phyloP scores from a whole-genome alignment of 2,888 invertebrate species.

The Chrysomela aeneicollis region DNA sequence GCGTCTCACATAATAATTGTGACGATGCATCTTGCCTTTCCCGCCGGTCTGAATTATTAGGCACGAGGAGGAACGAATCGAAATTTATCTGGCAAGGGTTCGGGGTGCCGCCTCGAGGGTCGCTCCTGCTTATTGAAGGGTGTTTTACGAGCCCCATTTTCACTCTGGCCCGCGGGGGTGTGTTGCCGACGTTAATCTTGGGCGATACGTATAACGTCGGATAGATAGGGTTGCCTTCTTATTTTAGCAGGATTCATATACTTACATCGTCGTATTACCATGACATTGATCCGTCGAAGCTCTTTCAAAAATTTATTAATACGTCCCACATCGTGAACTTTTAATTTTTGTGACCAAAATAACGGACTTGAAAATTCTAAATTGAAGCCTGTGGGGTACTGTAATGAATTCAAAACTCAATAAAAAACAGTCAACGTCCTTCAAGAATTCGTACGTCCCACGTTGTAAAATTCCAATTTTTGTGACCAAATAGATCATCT shows the following conservation, averaged over 20 bases:
- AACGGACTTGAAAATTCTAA: too few relatives aligned
- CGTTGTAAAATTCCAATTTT: too few relatives aligned
- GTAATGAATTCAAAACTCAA: too few relatives aligned
- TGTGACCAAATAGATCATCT: too few relatives aligned
- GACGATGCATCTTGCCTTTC: slow-evolving; percentile 44
- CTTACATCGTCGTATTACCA: too few relatives aligned
- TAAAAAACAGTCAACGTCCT: too few relatives aligned
- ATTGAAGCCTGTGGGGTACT: too few relatives aligned
- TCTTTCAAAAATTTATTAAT: too few relatives aligned
- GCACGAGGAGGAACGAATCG: neutral
- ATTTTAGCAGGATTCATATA: neutral
- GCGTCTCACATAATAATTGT: slow-evolving; percentile 49
- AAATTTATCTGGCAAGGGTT: slow-evolving; percentile 4
- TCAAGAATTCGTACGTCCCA: too few relatives aligned
- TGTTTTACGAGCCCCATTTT: neutral
- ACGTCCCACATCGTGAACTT: too few relatives aligned
- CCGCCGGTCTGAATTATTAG: slow-evolving; percentile 39
- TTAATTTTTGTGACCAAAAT: too few relatives aligned
- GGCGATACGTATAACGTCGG: slow-evolving; percentile 1
- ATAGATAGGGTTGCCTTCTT: neutral
- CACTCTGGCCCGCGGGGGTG: neutral
- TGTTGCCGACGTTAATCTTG: neutral
- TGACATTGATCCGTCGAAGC: too few relatives aligned
- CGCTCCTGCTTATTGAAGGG: slow-evolving; percentile 2
- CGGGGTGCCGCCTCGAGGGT: neutral